Evolutionary conservation across 2,113 vertebrate genomes (phyloP).

Genomic region (Nesogale talazaci): DNA sequence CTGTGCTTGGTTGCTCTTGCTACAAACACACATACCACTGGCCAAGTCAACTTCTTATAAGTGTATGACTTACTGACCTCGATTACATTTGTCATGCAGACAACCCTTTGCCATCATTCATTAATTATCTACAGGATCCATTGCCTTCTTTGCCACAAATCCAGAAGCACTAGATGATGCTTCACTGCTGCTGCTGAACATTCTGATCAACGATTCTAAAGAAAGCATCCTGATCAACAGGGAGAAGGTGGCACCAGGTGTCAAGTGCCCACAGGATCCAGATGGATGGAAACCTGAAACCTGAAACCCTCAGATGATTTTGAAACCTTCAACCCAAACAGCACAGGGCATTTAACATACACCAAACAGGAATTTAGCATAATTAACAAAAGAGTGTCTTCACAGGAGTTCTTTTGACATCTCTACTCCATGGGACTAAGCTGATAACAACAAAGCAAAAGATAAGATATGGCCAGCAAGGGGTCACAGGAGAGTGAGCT

Average conservation of each 20-base stretch:
- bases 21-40: neutral
- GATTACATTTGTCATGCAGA: neutral
- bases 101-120: neutral
- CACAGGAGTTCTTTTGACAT: neutral
- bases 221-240: neutral
- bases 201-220: neutral
- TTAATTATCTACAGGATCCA: neutral
- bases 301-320: neutral
- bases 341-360: neutral
- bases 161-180: neutral
- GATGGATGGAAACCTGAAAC: neutral
- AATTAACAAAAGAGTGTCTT: neutral
- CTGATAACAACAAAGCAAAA: neutral
- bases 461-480: neutral
- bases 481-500: neutral
- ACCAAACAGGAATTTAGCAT: neutral
- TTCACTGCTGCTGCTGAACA: neutral
- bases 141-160: neutral
- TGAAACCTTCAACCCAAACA: neutral
- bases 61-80: neutral
- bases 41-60: neutral
- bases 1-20: neutral
- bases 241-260: neutral
- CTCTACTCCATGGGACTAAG: neutral
- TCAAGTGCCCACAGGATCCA: neutral